Percentiles rank a stretch among this genome's conserved stretches.
phyloP scores from a whole-genome alignment of 1,140 invertebrate genomes.

The Nasonia longicornis region DNA sequence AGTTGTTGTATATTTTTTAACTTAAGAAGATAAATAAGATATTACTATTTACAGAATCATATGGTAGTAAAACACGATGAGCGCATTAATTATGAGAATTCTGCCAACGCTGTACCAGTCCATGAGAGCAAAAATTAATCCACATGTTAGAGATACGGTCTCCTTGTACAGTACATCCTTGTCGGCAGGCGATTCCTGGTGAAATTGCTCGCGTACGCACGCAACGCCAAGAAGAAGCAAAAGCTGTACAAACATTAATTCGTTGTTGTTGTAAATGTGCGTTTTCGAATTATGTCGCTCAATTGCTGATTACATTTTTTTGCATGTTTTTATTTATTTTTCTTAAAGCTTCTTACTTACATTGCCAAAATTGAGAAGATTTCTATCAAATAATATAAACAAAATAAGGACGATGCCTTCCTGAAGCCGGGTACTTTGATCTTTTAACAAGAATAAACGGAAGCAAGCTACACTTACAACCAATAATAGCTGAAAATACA shows the following conservation, averaged over 20 bases:
- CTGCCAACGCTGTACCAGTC: not conserved
- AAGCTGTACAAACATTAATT: not conserved
- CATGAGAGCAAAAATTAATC: slow-evolving; percentile 13
- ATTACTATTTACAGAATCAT: not conserved
- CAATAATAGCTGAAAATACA: not conserved
- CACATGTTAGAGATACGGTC: not conserved
- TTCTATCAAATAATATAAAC: slow-evolving; percentile 9
- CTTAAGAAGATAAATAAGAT: too few species aligned
- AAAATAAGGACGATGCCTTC: not conserved
- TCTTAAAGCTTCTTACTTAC: not conserved
- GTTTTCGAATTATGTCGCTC: too few species aligned
- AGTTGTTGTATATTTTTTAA: too few species aligned
- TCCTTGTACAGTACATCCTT: not conserved
- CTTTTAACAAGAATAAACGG: not conserved
- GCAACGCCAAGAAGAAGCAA: not conserved
- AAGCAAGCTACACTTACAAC: not conserved
- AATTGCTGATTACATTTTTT: too few species aligned
- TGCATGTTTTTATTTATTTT: not conserved
- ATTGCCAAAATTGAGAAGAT: not conserved
- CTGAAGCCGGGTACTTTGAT: not conserved
- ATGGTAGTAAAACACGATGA: slow-evolving; percentile 6
- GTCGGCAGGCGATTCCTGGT: too few species aligned
- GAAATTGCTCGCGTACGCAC: not conserved
- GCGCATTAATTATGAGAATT: slow-evolving; percentile 12
- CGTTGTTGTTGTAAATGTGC: too few species aligned